These are phyloP conservation scores for Pseudochirops cupreus DNA, from an alignment of 2,797 vertebrate genomes.

Conservation along the genomic window DNA sequence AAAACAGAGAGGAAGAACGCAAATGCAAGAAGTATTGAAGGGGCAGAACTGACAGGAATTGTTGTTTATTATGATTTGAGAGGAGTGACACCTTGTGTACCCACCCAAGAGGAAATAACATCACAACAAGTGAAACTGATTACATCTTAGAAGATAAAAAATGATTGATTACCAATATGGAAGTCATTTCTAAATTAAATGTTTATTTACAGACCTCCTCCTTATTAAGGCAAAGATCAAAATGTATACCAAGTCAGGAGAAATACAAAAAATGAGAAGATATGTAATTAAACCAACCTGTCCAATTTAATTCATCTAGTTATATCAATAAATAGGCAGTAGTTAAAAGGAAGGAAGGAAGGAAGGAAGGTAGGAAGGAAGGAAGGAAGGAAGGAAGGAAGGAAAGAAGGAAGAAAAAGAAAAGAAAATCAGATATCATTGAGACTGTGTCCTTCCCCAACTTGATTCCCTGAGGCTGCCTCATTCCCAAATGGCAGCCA, in stretches of 20 bases:
- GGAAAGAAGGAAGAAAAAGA: neutral
- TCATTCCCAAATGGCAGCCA: neutral
- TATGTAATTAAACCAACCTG: neutral
- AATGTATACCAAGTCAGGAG: neutral
- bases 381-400: too few species aligned
- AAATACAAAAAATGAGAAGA: neutral
- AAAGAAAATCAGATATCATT: neutral
- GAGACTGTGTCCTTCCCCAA: neutral
- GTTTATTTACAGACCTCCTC: neutral
- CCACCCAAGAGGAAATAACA: neutral
- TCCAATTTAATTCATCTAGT: neutral
- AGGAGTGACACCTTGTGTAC: too few species aligned
- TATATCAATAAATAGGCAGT: neutral
- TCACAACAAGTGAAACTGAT: neutral
- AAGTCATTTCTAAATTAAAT: neutral
- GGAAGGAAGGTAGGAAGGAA: neutral
- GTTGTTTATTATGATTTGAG: too few species aligned
- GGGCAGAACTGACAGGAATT: too few species aligned
- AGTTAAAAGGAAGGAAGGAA: too few species aligned
- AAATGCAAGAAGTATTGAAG: too few species aligned
- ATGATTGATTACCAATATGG: neutral
- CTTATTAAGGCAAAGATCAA: too few species aligned
- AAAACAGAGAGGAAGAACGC: too few species aligned
- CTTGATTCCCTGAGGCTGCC: neutral
- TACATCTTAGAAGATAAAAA: neutral